Percentiles rank a stretch among this genome's conserved stretches.
These are phyloP conservation scores for Hyles euphorbiae DNA, from an alignment of 1,140 invertebrate species.

Conservation along the genomic window DNA sequence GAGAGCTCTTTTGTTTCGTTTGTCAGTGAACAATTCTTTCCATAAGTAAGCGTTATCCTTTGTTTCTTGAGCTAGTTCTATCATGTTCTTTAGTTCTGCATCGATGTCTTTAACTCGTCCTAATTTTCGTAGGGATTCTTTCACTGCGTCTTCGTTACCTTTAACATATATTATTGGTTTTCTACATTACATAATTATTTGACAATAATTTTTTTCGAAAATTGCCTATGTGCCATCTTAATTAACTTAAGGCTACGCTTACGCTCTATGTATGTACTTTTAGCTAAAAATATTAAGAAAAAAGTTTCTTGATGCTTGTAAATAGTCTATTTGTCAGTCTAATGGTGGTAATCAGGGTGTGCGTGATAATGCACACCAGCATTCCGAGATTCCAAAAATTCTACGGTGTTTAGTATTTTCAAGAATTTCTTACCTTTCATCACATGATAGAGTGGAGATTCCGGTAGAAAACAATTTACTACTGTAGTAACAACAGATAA, in stretches of 20 bases:
- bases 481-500: neutral
- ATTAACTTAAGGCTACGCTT: too few species aligned
- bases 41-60: conserved; percentile 17
- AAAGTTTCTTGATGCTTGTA: too few species aligned
- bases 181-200: too few species aligned
- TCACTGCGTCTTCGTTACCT: conserved; percentile 23
- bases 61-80: conserved; percentile 7
- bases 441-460: conserved; percentile 39
- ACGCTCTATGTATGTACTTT: too few species aligned
- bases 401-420: neutral
- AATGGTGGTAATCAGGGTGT: too few species aligned
- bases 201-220: too few species aligned
- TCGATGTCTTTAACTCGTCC: conserved; percentile 26
- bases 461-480: conserved; percentile 27
- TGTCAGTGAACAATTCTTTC: conserved; percentile 25
- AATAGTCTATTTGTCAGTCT: too few species aligned
- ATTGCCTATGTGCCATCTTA: too few species aligned
- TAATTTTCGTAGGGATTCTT: conserved; percentile 5
- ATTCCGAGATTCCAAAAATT: too few species aligned
- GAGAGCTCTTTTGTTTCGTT: conserved; percentile 31
- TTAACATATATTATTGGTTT: conserved; percentile 5
- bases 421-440: conserved; percentile 32
- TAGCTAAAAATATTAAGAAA: too few species aligned
- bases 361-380: too few species aligned
- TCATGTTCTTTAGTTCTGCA: conserved; percentile 19